phyloP scores from a whole-genome alignment of 1,140 invertebrate species.

The Pollicipes pollicipes region DNA sequence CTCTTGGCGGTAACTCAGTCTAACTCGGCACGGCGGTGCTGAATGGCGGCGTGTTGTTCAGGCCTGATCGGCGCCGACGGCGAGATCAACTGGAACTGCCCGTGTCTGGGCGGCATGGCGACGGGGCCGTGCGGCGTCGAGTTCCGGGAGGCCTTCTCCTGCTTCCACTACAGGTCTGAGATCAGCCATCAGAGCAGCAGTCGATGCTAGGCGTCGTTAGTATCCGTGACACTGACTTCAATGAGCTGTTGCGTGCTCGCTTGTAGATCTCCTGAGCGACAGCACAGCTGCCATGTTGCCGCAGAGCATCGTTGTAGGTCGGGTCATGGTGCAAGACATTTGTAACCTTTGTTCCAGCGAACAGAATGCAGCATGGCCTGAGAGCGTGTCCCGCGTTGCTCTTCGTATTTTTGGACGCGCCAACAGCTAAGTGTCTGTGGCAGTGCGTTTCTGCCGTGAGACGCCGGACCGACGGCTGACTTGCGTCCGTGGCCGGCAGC shows the following conservation, averaged over 20 bases:
- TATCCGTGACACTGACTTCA: conserved; percentile 22
- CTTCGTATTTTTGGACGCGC: no score
- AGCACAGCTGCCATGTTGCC: neutral
- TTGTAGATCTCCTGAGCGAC: neutral
- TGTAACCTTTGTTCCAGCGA: no score
- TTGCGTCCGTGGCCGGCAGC: conserved; percentile 22
- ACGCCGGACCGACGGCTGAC: no score
- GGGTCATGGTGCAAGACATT: no score
- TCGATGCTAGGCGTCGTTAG: conserved; percentile 10
- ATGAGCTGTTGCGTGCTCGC: conserved; percentile 3
- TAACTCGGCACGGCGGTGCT: no score
- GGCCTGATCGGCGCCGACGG: conserved; percentile 72
- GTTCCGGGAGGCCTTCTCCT: conserved; percentile 83
- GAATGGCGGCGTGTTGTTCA: conserved; percentile 26
- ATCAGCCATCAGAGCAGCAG: conserved; percentile 14
- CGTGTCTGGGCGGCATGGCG: conserved; percentile 86
- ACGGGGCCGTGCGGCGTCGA: conserved; percentile 83
- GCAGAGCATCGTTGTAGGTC: neutral
- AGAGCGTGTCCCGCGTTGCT: no score
- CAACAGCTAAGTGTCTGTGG: no score
- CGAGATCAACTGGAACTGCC: conserved; percentile 91
- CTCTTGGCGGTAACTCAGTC: neutral
- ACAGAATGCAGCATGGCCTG: no score
- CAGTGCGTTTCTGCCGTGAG: no score
- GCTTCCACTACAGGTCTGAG: conserved; percentile 66